phyloP scores from a whole-genome alignment of 2,888 invertebrate genomes.

The Operophtera brumata region DNA sequence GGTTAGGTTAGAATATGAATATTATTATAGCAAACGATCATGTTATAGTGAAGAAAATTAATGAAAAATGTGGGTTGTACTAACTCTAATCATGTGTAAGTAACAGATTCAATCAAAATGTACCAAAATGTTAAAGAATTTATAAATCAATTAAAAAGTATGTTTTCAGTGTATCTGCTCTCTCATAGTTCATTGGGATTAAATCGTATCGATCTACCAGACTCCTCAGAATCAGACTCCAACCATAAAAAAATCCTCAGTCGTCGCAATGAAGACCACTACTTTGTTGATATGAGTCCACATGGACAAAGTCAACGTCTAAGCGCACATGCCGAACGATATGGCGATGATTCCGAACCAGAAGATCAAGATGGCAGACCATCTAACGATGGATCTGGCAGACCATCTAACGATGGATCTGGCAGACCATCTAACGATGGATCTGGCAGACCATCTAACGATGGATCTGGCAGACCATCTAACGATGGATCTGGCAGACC shows the following conservation, averaged over 20 bases:
- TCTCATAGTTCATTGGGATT: constrained; percentile 34
- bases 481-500: too few species aligned
- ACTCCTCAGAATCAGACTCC: constrained; percentile 14
- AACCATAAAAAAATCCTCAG: constrained; percentile 6
- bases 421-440: too few species aligned
- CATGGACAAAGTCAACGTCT: too few species aligned
- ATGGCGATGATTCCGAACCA: too few species aligned
- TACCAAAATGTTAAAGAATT: neutral
- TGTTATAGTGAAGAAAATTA: constrained; percentile 16
- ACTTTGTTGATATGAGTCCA: too few species aligned
- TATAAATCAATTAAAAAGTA: neutral
- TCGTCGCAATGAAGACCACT: too few species aligned
- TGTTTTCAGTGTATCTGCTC: constrained; percentile 31
- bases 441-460: too few species aligned
- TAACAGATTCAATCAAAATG: constrained; percentile 17
- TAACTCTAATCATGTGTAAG: constrained; percentile 43
- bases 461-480: too few species aligned
- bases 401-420: too few species aligned
- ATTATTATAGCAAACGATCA: neutral
- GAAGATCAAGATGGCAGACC: too few species aligned
- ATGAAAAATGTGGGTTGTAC: constrained; percentile 45
- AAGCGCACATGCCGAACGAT: too few species aligned
- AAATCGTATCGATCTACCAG: constrained; percentile 39
- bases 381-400: too few species aligned
- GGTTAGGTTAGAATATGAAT: neutral